Evolutionary conservation across 2,113 vertebrate genomes (phyloP), one percentile per base, ranked within the genome.

Genomic region (Lasiurus borealis): DNA sequence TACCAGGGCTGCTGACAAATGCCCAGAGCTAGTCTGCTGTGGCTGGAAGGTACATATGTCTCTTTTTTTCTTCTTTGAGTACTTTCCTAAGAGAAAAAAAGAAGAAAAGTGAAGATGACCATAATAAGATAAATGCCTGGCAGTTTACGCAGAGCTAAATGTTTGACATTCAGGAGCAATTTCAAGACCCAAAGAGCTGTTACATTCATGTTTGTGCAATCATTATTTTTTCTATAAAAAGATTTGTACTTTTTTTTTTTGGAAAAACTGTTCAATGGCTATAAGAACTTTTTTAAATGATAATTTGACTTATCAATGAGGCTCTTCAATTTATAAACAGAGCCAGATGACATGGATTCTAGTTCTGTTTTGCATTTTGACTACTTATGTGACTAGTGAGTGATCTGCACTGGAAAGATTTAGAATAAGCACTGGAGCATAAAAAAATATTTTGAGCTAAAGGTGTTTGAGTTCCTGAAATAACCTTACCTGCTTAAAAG

Each of bases 61-160:
- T 90, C 52, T 81, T 48, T 68, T 62, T 34, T 27, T 16, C 14
- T n/a, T 29, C 23, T 95, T 89, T 44, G 72, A 78, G 64, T 90
- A 77, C 69, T 75, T 91, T 94, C 91, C 76, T 27, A 64, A 76
- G 86, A 89, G 77, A 84, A 59, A 57, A 93, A 77, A n/a, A 31
- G 7, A 9, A 81, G 34, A 69, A 90, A 52, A 12, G 34, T 71
- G 59, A 68, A 92, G 89, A 68, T 64, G 76, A 57, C 66, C 59
- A 48, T 93, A 78, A 83, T 91, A 89, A 88, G 62, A 92, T 73
- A 94, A 95, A 73, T 82, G 34, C 23, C 68, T 88, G 64, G 44
- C 25, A 12, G 21, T 9, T 90, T 46, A 73, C 31, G 71, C 25
- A 86, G 27, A 95, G 50, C 25, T 21, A 91, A 91, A 76, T 87